A percentile compares a stretch with the other conserved stretches of the same genome.
These are phyloP conservation scores for Oryzias celebensis DNA, from an alignment of 2,113 vertebrate species.

Conservation along the genomic window DNA sequence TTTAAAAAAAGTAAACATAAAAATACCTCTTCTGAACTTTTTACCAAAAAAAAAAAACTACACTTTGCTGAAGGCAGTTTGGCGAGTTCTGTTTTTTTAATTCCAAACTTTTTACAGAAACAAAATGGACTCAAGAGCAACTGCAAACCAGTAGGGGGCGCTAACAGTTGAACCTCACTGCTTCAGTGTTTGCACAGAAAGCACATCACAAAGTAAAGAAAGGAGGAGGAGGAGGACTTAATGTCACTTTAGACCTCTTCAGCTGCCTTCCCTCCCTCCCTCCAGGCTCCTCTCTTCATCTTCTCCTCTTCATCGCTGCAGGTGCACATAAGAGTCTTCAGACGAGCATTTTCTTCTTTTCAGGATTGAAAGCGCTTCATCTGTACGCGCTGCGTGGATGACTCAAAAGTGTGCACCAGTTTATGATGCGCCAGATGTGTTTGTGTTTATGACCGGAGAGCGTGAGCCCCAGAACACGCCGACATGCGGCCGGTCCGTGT, in stretches of 20 bases:
- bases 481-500: neutral
- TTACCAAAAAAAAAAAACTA: no score
- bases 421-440: constrained; percentile 32
- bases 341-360: constrained; percentile 56
- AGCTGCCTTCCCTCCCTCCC: neutral
- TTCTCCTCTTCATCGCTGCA: constrained; percentile 37
- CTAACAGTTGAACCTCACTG: neutral
- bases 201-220: constrained; percentile 7
- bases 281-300: constrained; percentile 3
- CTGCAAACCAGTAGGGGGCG: constrained; percentile 12
- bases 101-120: neutral
- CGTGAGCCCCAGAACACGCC: neutral
- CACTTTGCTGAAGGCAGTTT: no score
- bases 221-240: constrained; percentile 37
- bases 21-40: no score
- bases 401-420: constrained; percentile 2
- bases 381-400: constrained; percentile 46
- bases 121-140: no score
- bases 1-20: no score
- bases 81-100: no score
- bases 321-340: constrained; percentile 68
- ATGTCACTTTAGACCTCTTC: constrained; percentile 40
- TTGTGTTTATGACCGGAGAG: constrained; percentile 22
- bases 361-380: constrained; percentile 67
- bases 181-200: neutral